A percentile compares a stretch with the other conserved stretches of the same genome.
These are phyloP conservation scores for Condylura cristata DNA, from an alignment of 2,113 vertebrate genomes.

Conservation along the genomic window DNA sequence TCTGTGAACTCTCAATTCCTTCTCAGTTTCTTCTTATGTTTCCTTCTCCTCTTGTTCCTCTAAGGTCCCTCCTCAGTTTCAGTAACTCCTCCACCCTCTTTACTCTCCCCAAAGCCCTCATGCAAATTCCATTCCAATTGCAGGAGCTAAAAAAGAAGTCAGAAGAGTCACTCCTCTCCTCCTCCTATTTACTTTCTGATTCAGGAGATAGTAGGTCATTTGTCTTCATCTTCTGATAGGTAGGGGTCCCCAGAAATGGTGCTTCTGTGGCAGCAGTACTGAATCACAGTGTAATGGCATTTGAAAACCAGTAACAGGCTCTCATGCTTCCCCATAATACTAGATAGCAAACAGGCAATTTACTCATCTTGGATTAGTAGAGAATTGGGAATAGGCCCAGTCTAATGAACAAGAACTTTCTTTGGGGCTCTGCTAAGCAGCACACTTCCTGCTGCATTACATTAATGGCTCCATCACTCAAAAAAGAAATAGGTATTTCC, in stretches of 20 bases:
- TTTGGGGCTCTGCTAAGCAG: neutral
- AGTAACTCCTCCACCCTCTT: neutral
- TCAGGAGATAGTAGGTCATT: neutral
- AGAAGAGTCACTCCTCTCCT: neutral
- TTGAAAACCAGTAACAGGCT: neutral
- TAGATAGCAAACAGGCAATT: neutral
- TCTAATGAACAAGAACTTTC: constrained; percentile 17
- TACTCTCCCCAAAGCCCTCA: neutral
- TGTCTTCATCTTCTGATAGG: neutral
- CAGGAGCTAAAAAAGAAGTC: neutral
- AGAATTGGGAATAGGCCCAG: neutral
- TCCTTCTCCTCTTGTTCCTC: neutral
- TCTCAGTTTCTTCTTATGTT: neutral
- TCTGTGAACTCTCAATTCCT: neutral
- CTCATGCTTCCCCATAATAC: neutral
- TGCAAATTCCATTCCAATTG: neutral
- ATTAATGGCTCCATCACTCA: neutral
- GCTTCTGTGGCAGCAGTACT: neutral
- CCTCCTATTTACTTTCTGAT: neutral
- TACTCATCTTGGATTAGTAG: neutral
- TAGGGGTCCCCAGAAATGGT: neutral
- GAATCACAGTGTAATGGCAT: neutral
- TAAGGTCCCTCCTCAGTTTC: neutral
- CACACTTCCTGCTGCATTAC: neutral
- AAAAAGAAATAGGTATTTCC: constrained; percentile 20